Evolutionary conservation across 1,140 invertebrate genomes (phyloP).

Genomic region (Colletes latitarsis): DNA sequence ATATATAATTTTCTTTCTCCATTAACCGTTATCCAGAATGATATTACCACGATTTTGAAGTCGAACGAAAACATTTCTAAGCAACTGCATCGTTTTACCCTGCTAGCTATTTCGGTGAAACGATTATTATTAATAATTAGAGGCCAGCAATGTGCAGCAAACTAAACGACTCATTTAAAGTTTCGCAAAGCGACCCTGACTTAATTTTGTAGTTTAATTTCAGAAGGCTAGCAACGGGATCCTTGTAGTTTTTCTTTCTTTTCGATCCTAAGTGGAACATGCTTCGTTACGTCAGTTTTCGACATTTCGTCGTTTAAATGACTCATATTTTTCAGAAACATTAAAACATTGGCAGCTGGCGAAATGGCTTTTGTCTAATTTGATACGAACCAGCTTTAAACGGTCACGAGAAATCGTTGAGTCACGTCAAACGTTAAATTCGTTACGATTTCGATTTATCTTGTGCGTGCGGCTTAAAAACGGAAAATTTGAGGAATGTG

Average conservation of each 20-base stretch:
- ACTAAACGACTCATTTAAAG: neutral
- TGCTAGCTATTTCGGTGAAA: neutral
- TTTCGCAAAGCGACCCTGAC: conserved; percentile 3
- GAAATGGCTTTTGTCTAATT: conserved; percentile 24
- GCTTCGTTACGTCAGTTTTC: neutral
- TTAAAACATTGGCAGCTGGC: conserved; percentile 19
- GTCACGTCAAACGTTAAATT: neutral
- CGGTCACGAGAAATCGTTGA: too few relatives aligned
- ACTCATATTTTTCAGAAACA: conserved; percentile 10
- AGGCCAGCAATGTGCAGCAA: neutral
- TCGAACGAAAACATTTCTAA: neutral
- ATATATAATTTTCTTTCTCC: too few relatives aligned
- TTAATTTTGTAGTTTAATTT: conserved; percentile 12
- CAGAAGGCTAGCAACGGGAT: neutral
- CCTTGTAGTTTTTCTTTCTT: neutral
- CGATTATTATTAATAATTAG: neutral
- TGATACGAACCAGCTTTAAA: neutral
- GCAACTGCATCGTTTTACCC: neutral
- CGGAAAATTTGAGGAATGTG: neutral
- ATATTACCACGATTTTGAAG: too few relatives aligned
- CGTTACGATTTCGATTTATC: neutral
- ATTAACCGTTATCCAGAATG: too few relatives aligned
- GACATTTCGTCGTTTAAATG: neutral
- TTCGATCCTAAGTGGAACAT: neutral
- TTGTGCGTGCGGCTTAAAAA: neutral